These are phyloP conservation scores for Suncus etruscus DNA, from an alignment of 2,113 vertebrate species.

Conservation along the genomic window DNA sequence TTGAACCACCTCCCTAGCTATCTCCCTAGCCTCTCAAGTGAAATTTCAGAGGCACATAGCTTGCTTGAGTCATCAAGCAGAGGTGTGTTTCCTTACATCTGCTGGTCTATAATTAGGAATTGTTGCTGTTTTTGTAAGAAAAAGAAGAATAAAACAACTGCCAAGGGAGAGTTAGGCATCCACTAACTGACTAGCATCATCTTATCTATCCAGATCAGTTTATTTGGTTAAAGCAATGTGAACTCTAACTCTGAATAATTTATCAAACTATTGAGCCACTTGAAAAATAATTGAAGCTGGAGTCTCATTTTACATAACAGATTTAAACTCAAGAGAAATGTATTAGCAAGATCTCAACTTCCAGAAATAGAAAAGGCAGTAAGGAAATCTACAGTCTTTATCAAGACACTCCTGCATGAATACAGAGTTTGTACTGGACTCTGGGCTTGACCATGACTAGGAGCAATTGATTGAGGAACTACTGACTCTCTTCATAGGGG, in stretches of 20 bases:
- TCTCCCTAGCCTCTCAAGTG: background rate
- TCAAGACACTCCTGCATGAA: background rate
- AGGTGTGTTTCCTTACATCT: constrained; percentile 28
- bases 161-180: constrained; percentile 7
- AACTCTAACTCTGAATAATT: constrained; percentile 77
- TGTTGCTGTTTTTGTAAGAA: constrained; percentile 36
- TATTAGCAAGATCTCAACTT: constrained; percentile 47
- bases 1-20: background rate
- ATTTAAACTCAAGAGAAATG: constrained; percentile 52
- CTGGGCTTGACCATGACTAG: background rate
- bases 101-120: constrained; percentile 47
- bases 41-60: background rate
- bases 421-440: background rate
- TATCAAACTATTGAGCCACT: constrained; percentile 75
- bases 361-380: constrained; percentile 8
- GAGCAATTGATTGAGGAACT: background rate
- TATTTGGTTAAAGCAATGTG: constrained; percentile 77
- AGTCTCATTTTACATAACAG: constrained; percentile 67
- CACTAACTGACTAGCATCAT: constrained; percentile 25
- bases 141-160: constrained; percentile 47
- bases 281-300: constrained; percentile 75
- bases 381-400: background rate
- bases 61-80: background rate
- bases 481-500: background rate
- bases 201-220: constrained; percentile 68